A percentile compares a stretch with the other conserved stretches of the same genome.
These are phyloP conservation scores for Catamblyrhynchus diadema DNA, from an alignment of 2,797 vertebrate genomes.

Conservation along the genomic window DNA sequence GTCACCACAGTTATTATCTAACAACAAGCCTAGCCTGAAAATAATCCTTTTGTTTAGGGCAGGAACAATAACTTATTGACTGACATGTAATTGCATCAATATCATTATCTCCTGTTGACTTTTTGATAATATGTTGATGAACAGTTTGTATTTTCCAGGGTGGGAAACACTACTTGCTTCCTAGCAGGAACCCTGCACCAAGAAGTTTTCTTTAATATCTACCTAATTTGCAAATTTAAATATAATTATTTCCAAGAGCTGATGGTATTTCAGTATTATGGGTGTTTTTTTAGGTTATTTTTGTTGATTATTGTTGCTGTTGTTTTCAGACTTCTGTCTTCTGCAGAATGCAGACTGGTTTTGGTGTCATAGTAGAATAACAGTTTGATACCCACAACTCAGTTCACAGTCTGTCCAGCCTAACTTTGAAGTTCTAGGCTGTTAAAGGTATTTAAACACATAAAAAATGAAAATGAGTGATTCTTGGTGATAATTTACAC, in stretches of 20 bases:
- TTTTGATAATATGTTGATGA: slow-evolving; percentile 1
- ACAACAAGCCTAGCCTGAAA: slow-evolving; percentile 39
- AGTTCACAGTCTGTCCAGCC: not conserved
- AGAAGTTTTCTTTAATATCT: not conserved
- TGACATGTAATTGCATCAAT: slow-evolving; percentile 23
- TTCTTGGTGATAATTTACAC: not conserved
- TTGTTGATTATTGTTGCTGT: too few relatives aligned
- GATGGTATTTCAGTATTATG: not conserved
- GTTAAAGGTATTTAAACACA: not conserved
- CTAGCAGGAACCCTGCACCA: not conserved
- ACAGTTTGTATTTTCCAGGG: not conserved
- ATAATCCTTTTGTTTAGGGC: slow-evolving; percentile 8
- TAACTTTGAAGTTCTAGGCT: not conserved
- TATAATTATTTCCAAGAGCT: not conserved
- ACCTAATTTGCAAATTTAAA: not conserved
- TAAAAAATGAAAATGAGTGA: not conserved
- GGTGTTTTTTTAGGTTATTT: not conserved
- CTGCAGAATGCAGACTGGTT: not conserved
- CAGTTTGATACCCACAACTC: not conserved
- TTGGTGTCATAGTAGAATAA: not conserved
- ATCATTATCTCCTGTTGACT: slow-evolving; percentile 38
- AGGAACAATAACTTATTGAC: slow-evolving; percentile 33
- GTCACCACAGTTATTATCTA: slow-evolving; percentile 43
- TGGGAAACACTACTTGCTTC: not conserved
- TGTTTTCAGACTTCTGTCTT: not conserved